phyloP scores from a whole-genome alignment of 2,113 vertebrate species.

The Lasiurus borealis region DNA sequence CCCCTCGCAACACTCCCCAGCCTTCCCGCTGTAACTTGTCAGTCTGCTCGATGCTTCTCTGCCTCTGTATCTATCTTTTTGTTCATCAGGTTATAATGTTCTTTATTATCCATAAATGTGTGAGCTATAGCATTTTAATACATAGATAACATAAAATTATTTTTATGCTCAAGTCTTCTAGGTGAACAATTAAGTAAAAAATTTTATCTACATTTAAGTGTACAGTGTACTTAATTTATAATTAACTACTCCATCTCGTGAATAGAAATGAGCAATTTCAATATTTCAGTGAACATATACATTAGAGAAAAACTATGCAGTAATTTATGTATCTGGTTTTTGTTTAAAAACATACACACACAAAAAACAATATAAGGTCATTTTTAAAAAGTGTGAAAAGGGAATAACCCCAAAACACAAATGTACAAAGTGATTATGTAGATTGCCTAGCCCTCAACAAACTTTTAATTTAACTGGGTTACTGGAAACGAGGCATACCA shows the following conservation, averaged over 20 bases:
- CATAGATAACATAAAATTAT: neutral
- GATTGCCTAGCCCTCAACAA: slow-evolving; percentile 69
- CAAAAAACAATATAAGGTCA: neutral
- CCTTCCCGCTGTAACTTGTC: too few species aligned
- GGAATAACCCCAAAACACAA: neutral
- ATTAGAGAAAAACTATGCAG: neutral
- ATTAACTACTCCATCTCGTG: neutral
- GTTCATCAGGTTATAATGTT: too few species aligned
- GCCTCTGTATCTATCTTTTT: too few species aligned
- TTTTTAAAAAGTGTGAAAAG: slow-evolving; percentile 26
- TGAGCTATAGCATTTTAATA: neutral
- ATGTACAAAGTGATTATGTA: slow-evolving; percentile 69
- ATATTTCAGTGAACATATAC: neutral
- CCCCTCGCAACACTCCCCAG: too few species aligned
- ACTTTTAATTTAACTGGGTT: slow-evolving; percentile 70
- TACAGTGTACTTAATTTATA: slow-evolving; percentile 12
- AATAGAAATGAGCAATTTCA: slow-evolving; percentile 2
- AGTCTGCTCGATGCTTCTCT: too few species aligned
- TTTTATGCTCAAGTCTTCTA: neutral
- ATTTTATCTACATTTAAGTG: slow-evolving; percentile 3
- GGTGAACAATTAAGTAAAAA: neutral
- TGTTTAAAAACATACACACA: neutral
- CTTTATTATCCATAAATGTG: too few species aligned
- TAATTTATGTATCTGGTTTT: neutral
- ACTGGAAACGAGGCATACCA: slow-evolving; percentile 63